phyloP scores from a whole-genome alignment of 2,888 invertebrate species.

The Epistrophella euchroma region DNA sequence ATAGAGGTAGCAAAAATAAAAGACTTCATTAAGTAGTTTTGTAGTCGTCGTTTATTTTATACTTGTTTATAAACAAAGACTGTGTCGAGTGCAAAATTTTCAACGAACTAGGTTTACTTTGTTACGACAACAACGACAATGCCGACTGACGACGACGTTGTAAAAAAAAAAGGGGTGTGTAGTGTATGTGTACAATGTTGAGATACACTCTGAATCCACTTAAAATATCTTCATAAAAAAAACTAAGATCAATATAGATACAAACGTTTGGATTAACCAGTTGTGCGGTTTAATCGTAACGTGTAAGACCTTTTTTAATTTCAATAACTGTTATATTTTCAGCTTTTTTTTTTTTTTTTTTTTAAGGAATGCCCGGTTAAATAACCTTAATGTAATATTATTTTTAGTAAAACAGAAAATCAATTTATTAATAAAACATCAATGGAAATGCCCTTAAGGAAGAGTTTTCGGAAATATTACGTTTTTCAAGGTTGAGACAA shows the following conservation, averaged over 20 bases:
- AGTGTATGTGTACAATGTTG: not conserved
- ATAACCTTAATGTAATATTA: too few species aligned
- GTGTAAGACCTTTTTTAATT: not conserved
- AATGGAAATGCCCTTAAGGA: not conserved
- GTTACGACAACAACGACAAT: constrained; percentile 26
- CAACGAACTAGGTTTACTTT: constrained; percentile 31
- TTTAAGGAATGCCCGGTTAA: too few species aligned
- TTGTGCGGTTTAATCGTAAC: not conserved
- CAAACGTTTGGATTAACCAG: not conserved
- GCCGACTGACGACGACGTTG: constrained; percentile 15
- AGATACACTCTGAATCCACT: constrained; percentile 12
- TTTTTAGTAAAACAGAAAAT: not conserved
- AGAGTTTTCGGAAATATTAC: too few species aligned
- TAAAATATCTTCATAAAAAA: constrained; percentile 17
- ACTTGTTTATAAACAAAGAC: constrained; percentile 57
- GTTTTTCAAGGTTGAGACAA: too few species aligned
- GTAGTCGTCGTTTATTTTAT: constrained; percentile 52
- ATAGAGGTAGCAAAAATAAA: constrained; percentile 28
- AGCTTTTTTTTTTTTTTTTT: not conserved
- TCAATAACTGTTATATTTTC: not conserved
- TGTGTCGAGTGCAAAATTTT: constrained; percentile 65
- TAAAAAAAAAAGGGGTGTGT: constrained; percentile 35
- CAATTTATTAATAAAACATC: not conserved
- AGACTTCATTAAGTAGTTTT: constrained; percentile 49
- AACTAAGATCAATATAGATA: constrained; percentile 21